These are phyloP conservation scores for Ormia ochracea DNA, from an alignment of 2,888 invertebrate species.

Conservation along the genomic window DNA sequence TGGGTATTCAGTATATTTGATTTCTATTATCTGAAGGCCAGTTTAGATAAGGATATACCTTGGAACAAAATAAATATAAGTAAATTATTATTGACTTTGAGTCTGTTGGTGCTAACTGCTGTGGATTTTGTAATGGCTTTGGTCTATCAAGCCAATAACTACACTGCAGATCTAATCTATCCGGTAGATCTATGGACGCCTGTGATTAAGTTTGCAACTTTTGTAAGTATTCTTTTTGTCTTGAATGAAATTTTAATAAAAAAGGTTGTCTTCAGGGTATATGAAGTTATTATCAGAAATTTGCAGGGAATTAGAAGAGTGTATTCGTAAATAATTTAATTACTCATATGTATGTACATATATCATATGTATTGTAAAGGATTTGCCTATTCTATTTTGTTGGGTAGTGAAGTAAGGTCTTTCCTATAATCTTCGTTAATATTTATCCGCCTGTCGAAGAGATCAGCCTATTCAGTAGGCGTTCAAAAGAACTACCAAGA, in stretches of 20 bases:
- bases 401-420: too few relatives aligned
- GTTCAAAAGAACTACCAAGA: too few relatives aligned
- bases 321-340: too few relatives aligned
- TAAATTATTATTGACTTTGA: conserved; percentile 82
- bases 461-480: too few relatives aligned
- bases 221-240: conserved; percentile 82
- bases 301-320: too few relatives aligned
- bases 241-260: not conserved
- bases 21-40: conserved; percentile 84
- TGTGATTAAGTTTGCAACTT: conserved; percentile 85
- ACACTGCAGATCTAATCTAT: conserved; percentile 79
- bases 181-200: conserved; percentile 88
- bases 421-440: too few relatives aligned
- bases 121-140: conserved; percentile 83
- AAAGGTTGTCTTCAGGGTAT: too few relatives aligned
- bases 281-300: too few relatives aligned
- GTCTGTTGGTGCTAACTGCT: conserved; percentile 82
- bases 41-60: conserved; percentile 87
- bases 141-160: conserved; percentile 77
- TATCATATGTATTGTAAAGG: too few relatives aligned
- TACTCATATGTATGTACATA: too few relatives aligned
- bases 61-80: conserved; percentile 85
- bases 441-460: too few relatives aligned
- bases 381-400: too few relatives aligned
- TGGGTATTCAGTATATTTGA: conserved; percentile 88